These are phyloP conservation scores for Plebejus melissa DNA, from an alignment of 2,888 invertebrate genomes.

Conservation along the genomic window DNA sequence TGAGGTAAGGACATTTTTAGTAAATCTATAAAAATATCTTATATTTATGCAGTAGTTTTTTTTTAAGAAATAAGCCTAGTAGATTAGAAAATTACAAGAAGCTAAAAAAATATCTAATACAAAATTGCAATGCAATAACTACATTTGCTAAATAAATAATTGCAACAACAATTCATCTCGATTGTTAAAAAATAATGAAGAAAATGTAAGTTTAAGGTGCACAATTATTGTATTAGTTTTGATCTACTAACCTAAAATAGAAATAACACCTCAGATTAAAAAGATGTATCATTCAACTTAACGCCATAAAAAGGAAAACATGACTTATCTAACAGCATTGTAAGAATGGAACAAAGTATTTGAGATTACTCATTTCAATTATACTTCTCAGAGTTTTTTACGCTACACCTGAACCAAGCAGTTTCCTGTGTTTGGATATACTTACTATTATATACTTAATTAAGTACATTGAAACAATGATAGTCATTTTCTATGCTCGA, in stretches of 20 bases:
- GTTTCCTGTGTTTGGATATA: slow-evolving; percentile 25
- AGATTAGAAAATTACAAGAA: too few species aligned
- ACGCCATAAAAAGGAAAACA: slow-evolving; percentile 22
- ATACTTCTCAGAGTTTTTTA: slow-evolving; percentile 25
- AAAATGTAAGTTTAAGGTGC: too few species aligned
- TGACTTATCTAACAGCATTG: slow-evolving; percentile 22
- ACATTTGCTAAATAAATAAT: too few species aligned
- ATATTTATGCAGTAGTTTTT: too few species aligned
- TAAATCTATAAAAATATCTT: background rate
- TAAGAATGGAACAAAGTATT: slow-evolving; percentile 24
- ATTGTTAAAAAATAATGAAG: too few species aligned
- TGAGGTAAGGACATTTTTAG: slow-evolving; percentile 73
- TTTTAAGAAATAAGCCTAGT: too few species aligned
- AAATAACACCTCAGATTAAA: slow-evolving; percentile 10
- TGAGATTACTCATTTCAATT: slow-evolving; percentile 25
- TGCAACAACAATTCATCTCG: too few species aligned
- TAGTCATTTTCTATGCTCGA: slow-evolving; percentile 10
- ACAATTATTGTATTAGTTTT: background rate
- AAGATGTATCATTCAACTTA: slow-evolving; percentile 11
- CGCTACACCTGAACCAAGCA: slow-evolving; percentile 15
- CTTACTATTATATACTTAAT: slow-evolving; percentile 26
- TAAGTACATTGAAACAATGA: slow-evolving; percentile 20
- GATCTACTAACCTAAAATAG: background rate
- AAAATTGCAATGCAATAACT: too few species aligned
- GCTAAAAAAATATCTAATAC: too few species aligned